Evolutionary conservation across 2,113 vertebrate species (phyloP).

Genomic region (Onychostruthus taczanowskii): DNA sequence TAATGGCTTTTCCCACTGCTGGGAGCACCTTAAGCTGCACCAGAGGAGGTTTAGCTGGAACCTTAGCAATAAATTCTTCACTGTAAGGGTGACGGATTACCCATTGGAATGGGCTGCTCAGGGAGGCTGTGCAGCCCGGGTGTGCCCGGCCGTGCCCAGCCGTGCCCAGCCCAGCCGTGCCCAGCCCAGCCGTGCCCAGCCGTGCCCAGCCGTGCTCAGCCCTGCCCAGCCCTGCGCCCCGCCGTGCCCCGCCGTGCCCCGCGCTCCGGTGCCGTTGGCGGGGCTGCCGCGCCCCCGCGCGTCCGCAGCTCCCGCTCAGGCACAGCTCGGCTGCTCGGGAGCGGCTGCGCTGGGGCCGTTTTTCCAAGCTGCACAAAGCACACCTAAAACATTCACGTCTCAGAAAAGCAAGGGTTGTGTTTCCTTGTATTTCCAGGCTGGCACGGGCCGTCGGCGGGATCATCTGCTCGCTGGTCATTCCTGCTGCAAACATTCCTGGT

Average conservation of each 20-base stretch:
- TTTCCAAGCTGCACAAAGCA: rapidly evolving
- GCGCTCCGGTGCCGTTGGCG: not conserved
- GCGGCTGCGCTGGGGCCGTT: rapidly evolving
- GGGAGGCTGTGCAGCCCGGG: no score
- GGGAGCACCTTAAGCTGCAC: not conserved
- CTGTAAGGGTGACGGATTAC: not conserved
- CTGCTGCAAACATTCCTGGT: not conserved
- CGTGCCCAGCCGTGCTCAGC: no score
- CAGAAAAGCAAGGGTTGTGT: rapidly evolving
- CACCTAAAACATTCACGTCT: rapidly evolving
- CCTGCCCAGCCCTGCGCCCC: no score
- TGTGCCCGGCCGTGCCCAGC: no score
- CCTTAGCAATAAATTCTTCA: not conserved
- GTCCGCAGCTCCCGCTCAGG: not conserved
- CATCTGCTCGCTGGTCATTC: not conserved
- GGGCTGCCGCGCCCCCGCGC: slow-evolving; percentile 1
- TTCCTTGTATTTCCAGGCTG: rapidly evolving
- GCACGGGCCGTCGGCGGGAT: not conserved
- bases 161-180: no score
- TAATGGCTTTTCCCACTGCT: rapidly evolving
- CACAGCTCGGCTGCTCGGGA: rapidly evolving
- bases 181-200: no score
- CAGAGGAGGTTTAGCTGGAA: no score
- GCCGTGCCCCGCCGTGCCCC: no score
- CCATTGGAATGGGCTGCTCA: not conserved